These are phyloP conservation scores for Macrobrachium nipponense DNA, from an alignment of 1,140 invertebrate species.

Conservation along the genomic window DNA sequence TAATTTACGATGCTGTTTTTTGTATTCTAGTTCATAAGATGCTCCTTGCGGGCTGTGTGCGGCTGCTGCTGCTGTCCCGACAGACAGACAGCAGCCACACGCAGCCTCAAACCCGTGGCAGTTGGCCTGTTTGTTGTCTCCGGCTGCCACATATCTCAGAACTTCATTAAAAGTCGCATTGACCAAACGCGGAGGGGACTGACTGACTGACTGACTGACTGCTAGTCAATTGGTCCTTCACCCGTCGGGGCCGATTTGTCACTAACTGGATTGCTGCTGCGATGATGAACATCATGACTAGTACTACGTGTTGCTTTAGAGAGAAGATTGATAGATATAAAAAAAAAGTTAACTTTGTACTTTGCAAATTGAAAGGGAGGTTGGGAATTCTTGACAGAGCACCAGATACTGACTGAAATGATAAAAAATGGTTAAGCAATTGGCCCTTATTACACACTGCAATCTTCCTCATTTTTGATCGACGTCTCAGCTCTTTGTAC, in stretches of 20 bases:
- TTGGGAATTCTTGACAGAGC: not conserved
- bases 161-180: not conserved
- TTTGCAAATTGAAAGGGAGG: too few species aligned
- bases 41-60: conserved; percentile 15
- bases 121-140: conserved; percentile 22
- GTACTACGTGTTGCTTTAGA: not conserved
- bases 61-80: not conserved
- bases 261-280: conserved; percentile 16
- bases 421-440: not conserved
- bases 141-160: conserved; percentile 4
- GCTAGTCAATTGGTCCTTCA: not conserved
- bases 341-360: not conserved
- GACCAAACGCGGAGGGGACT: not conserved
- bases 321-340: not conserved
- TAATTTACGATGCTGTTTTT: conserved; percentile 42
- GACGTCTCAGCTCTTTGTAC: conserved; percentile 48
- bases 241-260: not conserved
- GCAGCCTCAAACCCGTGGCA: not conserved
- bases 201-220: not conserved
- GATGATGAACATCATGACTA: too few species aligned
- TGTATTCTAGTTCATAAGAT: conserved; percentile 46
- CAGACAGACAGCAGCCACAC: too few species aligned
- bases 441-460: conserved; percentile 25
- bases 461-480: conserved; percentile 21
- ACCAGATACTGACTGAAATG: not conserved